phyloP scores from a whole-genome alignment of 2,888 invertebrate species.

The Ischnus inquisitorius region DNA sequence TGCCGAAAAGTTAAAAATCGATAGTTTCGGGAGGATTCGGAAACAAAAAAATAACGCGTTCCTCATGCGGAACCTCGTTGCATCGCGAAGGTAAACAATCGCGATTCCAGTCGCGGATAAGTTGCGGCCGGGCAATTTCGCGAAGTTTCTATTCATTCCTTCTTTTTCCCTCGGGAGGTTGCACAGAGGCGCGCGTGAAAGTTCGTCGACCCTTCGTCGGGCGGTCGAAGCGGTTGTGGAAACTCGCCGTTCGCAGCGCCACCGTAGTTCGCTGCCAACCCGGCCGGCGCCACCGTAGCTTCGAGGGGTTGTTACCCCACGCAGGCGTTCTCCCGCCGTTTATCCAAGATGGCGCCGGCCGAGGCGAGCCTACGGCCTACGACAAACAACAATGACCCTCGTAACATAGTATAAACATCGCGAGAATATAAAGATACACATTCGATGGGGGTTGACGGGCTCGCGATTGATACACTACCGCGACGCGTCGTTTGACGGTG shows the following conservation, averaged over 20 bases:
- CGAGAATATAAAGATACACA: constrained; percentile 1
- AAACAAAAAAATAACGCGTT: neutral
- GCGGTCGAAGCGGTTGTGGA: constrained; percentile 10
- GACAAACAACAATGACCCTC: constrained; percentile 62
- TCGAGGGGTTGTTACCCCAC: constrained; percentile 19
- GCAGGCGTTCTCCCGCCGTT: constrained; percentile 57
- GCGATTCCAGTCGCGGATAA: constrained; percentile 57
- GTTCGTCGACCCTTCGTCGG: constrained; percentile 22
- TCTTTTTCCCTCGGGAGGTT: neutral
- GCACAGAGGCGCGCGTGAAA: neutral
- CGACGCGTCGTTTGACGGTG: constrained; percentile 26
- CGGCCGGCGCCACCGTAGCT: constrained; percentile 33
- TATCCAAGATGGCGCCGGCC: constrained; percentile 54
- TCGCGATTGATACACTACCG: neutral
- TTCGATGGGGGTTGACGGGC: constrained; percentile 5
- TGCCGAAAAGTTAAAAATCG: constrained; percentile 31
- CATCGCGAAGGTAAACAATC: neutral
- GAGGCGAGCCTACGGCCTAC: constrained; percentile 25
- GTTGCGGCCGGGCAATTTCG: constrained; percentile 25
- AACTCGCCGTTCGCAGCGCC: constrained; percentile 34
- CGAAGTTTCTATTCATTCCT: constrained; percentile 9
- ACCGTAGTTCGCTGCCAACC: constrained; percentile 4
- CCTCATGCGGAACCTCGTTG: neutral
- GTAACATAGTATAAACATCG: constrained; percentile 53
- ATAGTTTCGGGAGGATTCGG: constrained; percentile 62